Conservation (phyloP, 2,888 invertebrate genomes). For the Trachelus troglodyta region DNA sequence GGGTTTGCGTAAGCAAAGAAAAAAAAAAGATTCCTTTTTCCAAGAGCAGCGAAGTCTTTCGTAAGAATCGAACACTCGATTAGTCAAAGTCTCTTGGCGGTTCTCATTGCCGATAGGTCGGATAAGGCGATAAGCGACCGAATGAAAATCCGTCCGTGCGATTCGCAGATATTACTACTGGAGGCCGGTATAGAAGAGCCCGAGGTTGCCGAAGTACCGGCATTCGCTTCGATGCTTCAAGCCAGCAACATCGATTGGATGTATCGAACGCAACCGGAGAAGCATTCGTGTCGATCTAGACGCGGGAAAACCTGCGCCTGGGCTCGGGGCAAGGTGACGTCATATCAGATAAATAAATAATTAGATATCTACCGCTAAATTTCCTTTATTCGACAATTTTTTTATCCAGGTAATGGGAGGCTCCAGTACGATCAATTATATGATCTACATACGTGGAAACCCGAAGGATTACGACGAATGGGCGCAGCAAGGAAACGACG, state of each 20-base stretch:
- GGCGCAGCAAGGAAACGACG: constrained; percentile 68
- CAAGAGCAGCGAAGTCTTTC: no score
- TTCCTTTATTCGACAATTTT: background rate
- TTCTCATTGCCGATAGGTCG: no score
- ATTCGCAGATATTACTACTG: constrained; percentile 71
- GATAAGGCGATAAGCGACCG: no score
- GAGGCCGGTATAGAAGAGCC: constrained; percentile 79
- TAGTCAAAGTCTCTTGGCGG: no score
- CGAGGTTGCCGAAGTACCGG: constrained; percentile 74
- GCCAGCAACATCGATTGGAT: constrained; percentile 74
- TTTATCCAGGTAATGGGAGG: constrained; percentile 69
- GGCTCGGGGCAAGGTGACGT: constrained; percentile 73
- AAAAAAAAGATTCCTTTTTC: no score
- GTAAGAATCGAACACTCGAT: no score
- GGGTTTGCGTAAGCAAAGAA: no score
- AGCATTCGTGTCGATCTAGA: constrained; percentile 72
- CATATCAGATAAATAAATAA: background rate
- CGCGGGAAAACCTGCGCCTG: constrained; percentile 72
- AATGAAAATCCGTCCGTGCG: no score
- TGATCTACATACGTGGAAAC: constrained; percentile 73
- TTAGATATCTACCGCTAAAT: background rate
- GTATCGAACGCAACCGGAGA: constrained; percentile 76
- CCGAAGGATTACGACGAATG: constrained; percentile 70
- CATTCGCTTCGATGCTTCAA: constrained; percentile 69
- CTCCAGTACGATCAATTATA: constrained; percentile 72